These are phyloP conservation scores for Lysiphlebus fabarum DNA, from an alignment of 1,140 invertebrate genomes.

Conservation along the genomic window DNA sequence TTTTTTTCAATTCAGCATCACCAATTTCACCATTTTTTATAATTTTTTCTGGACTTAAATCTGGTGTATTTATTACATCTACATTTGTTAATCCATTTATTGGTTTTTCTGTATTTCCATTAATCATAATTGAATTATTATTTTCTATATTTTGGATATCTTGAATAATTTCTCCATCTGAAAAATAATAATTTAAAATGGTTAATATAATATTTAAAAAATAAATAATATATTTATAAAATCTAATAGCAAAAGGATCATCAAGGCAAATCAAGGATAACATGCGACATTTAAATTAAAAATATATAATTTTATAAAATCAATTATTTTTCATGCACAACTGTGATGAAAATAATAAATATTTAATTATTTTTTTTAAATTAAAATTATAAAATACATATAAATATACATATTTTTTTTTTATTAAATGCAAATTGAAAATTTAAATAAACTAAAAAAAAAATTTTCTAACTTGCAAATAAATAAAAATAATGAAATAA, in stretches of 20 bases:
- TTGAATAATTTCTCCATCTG: conserved; percentile 37
- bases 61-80: conserved; percentile 37
- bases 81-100: conserved; percentile 33
- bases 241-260: conserved; percentile 12
- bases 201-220: conserved; percentile 7
- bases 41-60: conserved; percentile 42
- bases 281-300: conserved; percentile 18
- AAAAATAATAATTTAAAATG: conserved; percentile 28
- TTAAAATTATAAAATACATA: too few species aligned
- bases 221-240: background rate
- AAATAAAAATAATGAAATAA: background rate
- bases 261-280: conserved; percentile 7
- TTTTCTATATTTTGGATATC: conserved; percentile 38
- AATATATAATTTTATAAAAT: conserved; percentile 1
- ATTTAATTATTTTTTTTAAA: too few species aligned
- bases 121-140: conserved; percentile 45
- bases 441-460: too few species aligned
- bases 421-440: too few species aligned
- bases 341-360: too few species aligned
- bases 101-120: conserved; percentile 35
- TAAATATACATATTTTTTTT: too few species aligned
- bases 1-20: conserved; percentile 42
- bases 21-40: conserved; percentile 41
- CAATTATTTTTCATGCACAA: background rate
- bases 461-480: conserved; percentile 2